Base-by-base conservation (phyloP, 2,113 vertebrate species). In the Poeciliopsis turrubarensis region DNA sequence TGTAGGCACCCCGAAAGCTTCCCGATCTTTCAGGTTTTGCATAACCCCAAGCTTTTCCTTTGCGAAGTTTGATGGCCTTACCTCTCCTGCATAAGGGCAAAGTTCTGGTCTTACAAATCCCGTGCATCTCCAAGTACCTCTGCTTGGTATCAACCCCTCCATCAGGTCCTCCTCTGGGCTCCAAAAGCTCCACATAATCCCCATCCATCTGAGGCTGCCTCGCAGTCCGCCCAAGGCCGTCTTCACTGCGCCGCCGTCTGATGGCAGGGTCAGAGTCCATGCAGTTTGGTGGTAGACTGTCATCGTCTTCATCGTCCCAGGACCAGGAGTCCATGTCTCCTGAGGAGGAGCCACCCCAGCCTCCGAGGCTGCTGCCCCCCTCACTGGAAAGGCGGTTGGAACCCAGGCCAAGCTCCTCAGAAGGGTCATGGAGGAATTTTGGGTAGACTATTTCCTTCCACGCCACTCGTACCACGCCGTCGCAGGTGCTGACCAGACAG, bases 391-490 rank as follows among this genome's bases (percentile, higher is more conserved):
- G 75, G 14, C 80, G 88, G 29, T 72, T 73, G 54, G 89, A 54
- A 44, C 54, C 78, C 27, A 80, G 72, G 71, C 87, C 83, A 34
- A 78, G 81, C 71, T 85, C 88, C 17, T 90, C 92, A 4, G 89
- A 83, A 0, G 92, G 92, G 76, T 94, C 96, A 57, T 96, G 95
- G 71, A 97, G 93, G 83, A 97, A 95, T 72, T 95, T 95, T 30
- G 97, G 97, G 83, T 96, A 97, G 68, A 97, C 95, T 10, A 97
- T 93, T 71, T 97, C 96, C 4, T 95, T 93, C 97, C 97, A 97
- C 5, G 95, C 95, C 32, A 97, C 82, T 65, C 95, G 91, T 54
- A 95, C 89, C 63, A 97, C 95, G n/a, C 96, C 96, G 41, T 96
- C 96, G 51, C 94, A 95, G 0, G 95, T 95, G 15, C 95, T 96